phyloP scores from a whole-genome alignment of 1,140 invertebrate species.

The Telenomus remus region DNA sequence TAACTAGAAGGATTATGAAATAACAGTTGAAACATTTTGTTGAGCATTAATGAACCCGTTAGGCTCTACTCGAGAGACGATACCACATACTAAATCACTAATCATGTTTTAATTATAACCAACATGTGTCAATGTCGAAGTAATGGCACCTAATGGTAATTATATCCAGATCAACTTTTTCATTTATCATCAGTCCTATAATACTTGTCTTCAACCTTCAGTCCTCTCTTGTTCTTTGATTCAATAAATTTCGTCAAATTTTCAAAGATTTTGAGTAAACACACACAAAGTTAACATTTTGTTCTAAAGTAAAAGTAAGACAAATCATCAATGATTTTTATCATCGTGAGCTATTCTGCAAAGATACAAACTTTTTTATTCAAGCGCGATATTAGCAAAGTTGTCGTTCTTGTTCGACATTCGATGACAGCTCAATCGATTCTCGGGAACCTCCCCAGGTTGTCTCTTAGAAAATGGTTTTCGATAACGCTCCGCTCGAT shows the following conservation, averaged over 20 bases:
- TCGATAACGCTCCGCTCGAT: constrained; percentile 53
- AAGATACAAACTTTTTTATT: too few relatives aligned
- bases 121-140: constrained; percentile 7
- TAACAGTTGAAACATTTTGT: constrained; percentile 5
- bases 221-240: too few relatives aligned
- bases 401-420: constrained; percentile 9
- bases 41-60: constrained; percentile 5
- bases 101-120: constrained; percentile 14
- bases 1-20: too few relatives aligned
- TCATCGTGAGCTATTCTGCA: too few relatives aligned
- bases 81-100: constrained; percentile 10
- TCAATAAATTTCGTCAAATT: too few relatives aligned
- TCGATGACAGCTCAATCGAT: constrained; percentile 56
- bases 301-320: too few relatives aligned
- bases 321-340: too few relatives aligned
- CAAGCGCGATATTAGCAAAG: too few relatives aligned
- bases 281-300: too few relatives aligned
- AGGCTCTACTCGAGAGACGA: constrained; percentile 7
- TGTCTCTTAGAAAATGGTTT: constrained; percentile 14
- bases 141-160: constrained; percentile 13
- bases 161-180: constrained; percentile 15
- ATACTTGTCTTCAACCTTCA: too few relatives aligned
- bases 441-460: constrained; percentile 22
- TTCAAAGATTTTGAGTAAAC: too few relatives aligned
- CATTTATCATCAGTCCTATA: constrained; percentile 1